Conservation (phyloP, 2,888 invertebrate genomes). For the Scaptomyza reducta region DNA sequence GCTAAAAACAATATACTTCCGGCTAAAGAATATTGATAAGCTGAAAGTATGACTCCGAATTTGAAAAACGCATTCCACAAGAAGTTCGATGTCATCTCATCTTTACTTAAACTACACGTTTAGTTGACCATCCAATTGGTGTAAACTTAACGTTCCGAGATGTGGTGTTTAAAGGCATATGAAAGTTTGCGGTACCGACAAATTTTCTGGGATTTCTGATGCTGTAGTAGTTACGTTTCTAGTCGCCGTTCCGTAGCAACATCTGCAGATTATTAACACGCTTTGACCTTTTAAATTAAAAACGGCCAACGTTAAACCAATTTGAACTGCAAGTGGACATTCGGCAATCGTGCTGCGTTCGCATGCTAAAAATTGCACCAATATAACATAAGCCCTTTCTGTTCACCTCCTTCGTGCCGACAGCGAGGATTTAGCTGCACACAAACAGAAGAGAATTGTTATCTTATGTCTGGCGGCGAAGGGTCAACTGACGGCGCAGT, state of each 20-base stretch:
- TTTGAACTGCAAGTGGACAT: conserved; percentile 31
- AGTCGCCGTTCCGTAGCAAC: conserved; percentile 29
- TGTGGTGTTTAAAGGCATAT: too few relatives aligned
- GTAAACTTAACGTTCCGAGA: too few relatives aligned
- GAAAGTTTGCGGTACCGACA: too few relatives aligned
- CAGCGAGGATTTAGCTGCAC: conserved; percentile 41
- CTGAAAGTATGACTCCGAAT: neutral
- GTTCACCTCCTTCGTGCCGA: neutral
- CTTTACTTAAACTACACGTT: too few relatives aligned
- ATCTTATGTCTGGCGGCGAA: conserved; percentile 76
- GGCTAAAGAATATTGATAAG: too few relatives aligned
- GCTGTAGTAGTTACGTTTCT: conserved; percentile 18
- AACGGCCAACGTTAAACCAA: conserved; percentile 33
- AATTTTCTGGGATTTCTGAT: too few relatives aligned
- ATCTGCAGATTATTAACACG: conserved; percentile 72
- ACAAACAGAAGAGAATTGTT: conserved; percentile 67
- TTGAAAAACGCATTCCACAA: too few relatives aligned
- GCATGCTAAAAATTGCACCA: conserved; percentile 74
- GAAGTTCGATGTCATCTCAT: too few relatives aligned
- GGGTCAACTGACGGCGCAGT: conserved; percentile 62
- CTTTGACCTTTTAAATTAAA: conserved; percentile 77
- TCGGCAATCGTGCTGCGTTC: conserved; percentile 69
- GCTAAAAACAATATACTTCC: too few relatives aligned
- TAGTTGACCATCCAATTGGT: too few relatives aligned
- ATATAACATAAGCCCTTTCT: conserved; percentile 52